These are phyloP conservation scores for Trissolcus brochymenae DNA, from an alignment of 2,888 invertebrate species.

Conservation along the genomic window DNA sequence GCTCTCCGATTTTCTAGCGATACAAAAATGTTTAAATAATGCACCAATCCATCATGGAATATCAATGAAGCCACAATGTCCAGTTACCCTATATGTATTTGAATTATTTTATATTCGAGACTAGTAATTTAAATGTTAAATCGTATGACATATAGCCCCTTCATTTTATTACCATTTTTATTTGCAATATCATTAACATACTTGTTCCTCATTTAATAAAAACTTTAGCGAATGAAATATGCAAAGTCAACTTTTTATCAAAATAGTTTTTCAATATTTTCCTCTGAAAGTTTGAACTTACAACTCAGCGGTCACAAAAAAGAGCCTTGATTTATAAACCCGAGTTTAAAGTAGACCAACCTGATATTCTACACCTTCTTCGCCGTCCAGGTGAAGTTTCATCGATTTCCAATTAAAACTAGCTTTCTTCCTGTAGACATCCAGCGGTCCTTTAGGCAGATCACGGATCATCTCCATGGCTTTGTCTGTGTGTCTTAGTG, in stretches of 20 bases:
- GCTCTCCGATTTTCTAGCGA: too few species aligned
- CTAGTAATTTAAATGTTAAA: not conserved
- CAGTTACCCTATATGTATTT: not conserved
- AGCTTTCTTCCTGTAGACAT: conserved; percentile 85
- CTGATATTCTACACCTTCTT: conserved; percentile 85
- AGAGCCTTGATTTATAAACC: conserved; percentile 69
- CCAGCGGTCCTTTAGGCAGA: conserved; percentile 86
- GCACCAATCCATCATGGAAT: too few species aligned
- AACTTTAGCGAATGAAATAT: not conserved
- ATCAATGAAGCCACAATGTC: not conserved
- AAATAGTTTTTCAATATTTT: not conserved
- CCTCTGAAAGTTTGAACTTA: not conserved
- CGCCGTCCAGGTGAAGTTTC: conserved; percentile 87
- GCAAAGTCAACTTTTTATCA: not conserved
- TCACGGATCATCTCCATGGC: conserved; percentile 80
- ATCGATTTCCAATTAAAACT: conserved; percentile 92
- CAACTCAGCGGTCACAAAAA: conserved; percentile 5
- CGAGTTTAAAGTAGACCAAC: conserved; percentile 68
- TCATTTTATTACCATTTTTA: not conserved
- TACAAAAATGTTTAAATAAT: too few species aligned
- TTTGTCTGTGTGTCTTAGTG: conserved; percentile 20
- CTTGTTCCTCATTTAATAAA: not conserved
- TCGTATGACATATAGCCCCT: conserved; percentile 2
- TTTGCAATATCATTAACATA: not conserved
- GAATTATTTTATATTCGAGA: not conserved